Percentiles rank a stretch among this genome's conserved stretches.
phyloP scores from a whole-genome alignment of 2,888 invertebrate genomes.

The Bhutanitis thaidina region DNA sequence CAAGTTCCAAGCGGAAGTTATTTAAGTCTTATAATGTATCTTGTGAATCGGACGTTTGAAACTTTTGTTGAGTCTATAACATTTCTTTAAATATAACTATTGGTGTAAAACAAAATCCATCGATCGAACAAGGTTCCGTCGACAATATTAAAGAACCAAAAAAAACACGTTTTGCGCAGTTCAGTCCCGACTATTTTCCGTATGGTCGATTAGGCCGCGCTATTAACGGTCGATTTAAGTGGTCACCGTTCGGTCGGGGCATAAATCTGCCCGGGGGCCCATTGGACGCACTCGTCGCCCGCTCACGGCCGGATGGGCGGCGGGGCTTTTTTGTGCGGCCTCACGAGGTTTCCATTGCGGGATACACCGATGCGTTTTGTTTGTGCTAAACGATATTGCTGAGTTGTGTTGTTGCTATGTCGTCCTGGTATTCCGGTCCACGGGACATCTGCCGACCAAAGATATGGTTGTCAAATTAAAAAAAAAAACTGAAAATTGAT shows the following conservation, averaged over 20 bases:
- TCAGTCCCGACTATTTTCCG: not conserved
- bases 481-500: too few species aligned
- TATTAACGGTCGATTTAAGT: conserved; percentile 32
- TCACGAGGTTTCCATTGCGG: not conserved
- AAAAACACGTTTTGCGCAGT: conserved; percentile 20
- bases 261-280: conserved; percentile 39
- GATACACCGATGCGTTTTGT: not conserved
- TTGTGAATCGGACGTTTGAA: too few species aligned
- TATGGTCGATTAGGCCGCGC: conserved; percentile 12
- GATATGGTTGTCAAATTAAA: not conserved
- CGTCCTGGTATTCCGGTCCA: not conserved
- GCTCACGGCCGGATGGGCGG: conserved; percentile 17
- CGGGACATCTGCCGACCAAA: not conserved
- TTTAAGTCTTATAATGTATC: too few species aligned
- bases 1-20: too few species aligned
- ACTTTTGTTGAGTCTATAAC: too few species aligned
- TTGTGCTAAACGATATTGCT: not conserved
- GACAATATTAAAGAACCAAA: too few species aligned
- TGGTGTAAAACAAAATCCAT: not conserved
- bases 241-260: conserved; percentile 29
- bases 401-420: not conserved
- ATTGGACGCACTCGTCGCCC: conserved; percentile 35
- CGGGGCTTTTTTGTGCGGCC: not conserved
- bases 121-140: not conserved
- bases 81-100: too few species aligned